Evolutionary conservation across 2,888 invertebrate genomes (phyloP), one percentile per base, ranked within the genome.

Genomic region (Piscicola geometra): DNA sequence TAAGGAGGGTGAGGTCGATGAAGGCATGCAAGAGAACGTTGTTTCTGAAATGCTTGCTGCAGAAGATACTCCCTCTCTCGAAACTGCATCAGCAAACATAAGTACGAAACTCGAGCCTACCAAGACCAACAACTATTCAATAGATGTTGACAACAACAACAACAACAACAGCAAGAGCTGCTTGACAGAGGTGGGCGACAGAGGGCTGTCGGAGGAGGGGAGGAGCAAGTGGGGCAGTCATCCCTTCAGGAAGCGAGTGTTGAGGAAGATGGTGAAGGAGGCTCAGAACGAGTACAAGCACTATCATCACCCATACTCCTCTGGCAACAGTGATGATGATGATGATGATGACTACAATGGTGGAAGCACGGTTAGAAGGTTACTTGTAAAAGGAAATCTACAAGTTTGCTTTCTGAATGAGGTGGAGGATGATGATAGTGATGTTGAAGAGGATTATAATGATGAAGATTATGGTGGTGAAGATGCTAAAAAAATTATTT

Each of bases 291-390:
- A 28, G 32, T 25, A 3, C 47, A 28, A 36, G 1, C 18, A 25
- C 41, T 15, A 41, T 15, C 41, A 41, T 41, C 41, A 41, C 41
- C 41, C 5, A 9, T 15, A 41, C n/a, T 56, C 3, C 25, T 56
- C 5, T 25, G 21, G n/a, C n/a, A n/a, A 32, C 15, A 47, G 32
- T 50, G 71, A 71, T 25, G 47, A 71, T 25, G 71, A 71, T 47
- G 50, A 47, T 47, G 71, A 47, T 47, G 71, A 5, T 47, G n/a
- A 9, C 25, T 9, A 25, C n/a, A 18, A 67, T 67, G 18, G 15
- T 33, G 68, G 21, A 5, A 21, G 32, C 15, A 33, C 5, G 15
- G 32, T 67, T 2, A 33, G 30, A 12, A 67, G 35, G 32, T 28
- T 67, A 3, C 9, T 67, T 18, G 35, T 67, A 12, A 67, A 33